Percentiles rank a stretch among this genome's conserved stretches.
Evolutionary conservation across 2,888 invertebrate genomes (phyloP).

Genomic region (Meghimatium bilineatum): DNA sequence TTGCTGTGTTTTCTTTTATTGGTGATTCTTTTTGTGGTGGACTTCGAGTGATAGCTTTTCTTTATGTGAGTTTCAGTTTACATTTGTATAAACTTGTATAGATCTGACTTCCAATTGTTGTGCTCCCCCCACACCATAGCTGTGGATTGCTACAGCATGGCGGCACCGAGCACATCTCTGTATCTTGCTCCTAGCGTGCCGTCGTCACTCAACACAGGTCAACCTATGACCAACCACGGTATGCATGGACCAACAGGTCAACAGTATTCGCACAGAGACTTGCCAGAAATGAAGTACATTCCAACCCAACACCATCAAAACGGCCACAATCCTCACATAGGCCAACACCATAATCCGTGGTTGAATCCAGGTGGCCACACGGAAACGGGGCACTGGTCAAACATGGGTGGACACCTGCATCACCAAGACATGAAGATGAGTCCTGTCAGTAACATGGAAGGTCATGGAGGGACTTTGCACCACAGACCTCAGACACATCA

Average conservation of each 20-base stretch:
- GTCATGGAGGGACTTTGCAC: slow-evolving; percentile 67
- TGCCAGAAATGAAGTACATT: slow-evolving; percentile 94
- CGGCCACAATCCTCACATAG: slow-evolving; percentile 67
- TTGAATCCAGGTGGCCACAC: slow-evolving; percentile 85
- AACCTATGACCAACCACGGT: slow-evolving; percentile 78
- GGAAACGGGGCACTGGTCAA: slow-evolving; percentile 79
- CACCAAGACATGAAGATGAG: slow-evolving; percentile 80
- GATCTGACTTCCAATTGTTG: neutral
- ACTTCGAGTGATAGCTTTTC: slow-evolving; percentile 3
- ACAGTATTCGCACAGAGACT: slow-evolving; percentile 70
- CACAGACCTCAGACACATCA: slow-evolving; percentile 80
- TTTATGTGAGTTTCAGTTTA: slow-evolving; percentile 12
- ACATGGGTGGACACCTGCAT: slow-evolving; percentile 71
- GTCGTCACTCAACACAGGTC: slow-evolving; percentile 83
- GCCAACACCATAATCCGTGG: slow-evolving; percentile 85
- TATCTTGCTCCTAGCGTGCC: slow-evolving; percentile 89
- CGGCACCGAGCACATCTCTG: slow-evolving; percentile 87
- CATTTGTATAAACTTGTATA: slow-evolving; percentile 2
- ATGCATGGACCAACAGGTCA: slow-evolving; percentile 75
- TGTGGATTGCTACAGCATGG: slow-evolving; percentile 81
- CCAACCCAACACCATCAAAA: slow-evolving; percentile 78
- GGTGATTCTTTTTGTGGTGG: neutral
- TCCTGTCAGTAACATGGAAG: slow-evolving; percentile 55
- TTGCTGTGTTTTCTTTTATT: slow-evolving; percentile 28
- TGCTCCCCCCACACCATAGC: slow-evolving; percentile 42